Base-by-base conservation (phyloP, 2,797 vertebrate genomes). In the Macropus fuliginosus region DNA sequence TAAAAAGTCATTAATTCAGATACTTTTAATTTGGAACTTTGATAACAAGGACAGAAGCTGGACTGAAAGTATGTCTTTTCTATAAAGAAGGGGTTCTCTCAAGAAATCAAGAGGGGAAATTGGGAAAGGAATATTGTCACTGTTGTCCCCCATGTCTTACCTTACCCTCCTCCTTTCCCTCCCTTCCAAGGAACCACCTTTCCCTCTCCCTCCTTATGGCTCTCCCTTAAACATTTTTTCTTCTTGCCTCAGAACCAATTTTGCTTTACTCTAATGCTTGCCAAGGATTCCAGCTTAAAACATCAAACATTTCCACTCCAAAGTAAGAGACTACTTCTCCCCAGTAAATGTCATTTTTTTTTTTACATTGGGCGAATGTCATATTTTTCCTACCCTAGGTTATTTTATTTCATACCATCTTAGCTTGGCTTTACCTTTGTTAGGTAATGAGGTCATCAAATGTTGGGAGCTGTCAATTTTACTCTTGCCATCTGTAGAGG, bases 241-340 rank as follows among this genome's bases (percentile, higher is more conserved):
- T 91, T 94, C 96, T 95, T 95, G 55, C 34, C 95, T 94, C 57
- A 93, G 91, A 57, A 56, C 91, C 40, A 87, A 27, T 50, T 81
- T 81, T 46, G 18, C n/a, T 81, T 40, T 81, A 81, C 16, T n/a
- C 4, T 40, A 40, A 18, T 10, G 4, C n/a, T 50, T 87, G 40
- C 40, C 5, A 31, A 46, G 40, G 9, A 87, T 24, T 87, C 50
- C 40, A 46, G 40, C n/a, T 81, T 81, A 46, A 46, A 46, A 81
- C 74, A 74, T 18, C 21, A 62, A 81, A 81, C 74, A 81, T 46
- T 81, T 81, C 74, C 21, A 81, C 40, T 18, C 74, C 74, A 81
- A 46, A 81, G 74, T 81, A 81, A 74, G 21, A 81, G 8, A 13
- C 8, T 46, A 8, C 5, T 2, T 21, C n/a, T 81, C n/a, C 34